Conservation (phyloP, 2,113 vertebrate species). For the Trogon melanurus region DNA sequence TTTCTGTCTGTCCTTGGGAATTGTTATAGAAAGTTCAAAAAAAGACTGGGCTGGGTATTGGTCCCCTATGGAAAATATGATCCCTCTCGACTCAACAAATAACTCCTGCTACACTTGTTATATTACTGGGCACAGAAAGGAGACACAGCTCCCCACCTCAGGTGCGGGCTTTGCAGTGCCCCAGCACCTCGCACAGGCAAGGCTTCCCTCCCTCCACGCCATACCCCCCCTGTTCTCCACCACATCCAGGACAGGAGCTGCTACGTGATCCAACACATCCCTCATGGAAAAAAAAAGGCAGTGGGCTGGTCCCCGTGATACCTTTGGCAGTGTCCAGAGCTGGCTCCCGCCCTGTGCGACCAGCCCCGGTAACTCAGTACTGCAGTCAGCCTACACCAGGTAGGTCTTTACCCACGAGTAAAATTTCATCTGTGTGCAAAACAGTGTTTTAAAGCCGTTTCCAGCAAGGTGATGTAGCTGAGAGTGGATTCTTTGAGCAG, state of each 20-base stretch:
- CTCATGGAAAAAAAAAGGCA: neutral
- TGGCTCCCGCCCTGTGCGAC: neutral
- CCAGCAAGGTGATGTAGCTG: neutral
- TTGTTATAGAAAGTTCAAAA: neutral
- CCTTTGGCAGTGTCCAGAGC: neutral
- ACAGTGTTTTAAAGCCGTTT: neutral
- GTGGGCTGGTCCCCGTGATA: fast-evolving
- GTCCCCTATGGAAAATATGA: neutral
- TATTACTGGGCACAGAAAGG: neutral
- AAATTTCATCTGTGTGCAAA: neutral
- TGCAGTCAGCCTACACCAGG: neutral
- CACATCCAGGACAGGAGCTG: fast-evolving
- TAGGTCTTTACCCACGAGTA: neutral
- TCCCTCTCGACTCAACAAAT: neutral
- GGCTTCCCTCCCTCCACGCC: neutral
- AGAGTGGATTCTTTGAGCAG: neutral
- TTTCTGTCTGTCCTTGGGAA: neutral
- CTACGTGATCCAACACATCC: neutral
- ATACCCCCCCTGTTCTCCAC: neutral
- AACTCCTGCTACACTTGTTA: neutral
- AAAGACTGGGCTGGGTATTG: neutral
- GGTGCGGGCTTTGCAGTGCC: neutral
- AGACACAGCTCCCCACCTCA: neutral
- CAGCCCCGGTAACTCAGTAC: neutral
- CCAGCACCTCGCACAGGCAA: neutral